These are phyloP conservation scores for Hypotaenidia okinawae DNA, from an alignment of 2,797 vertebrate species.

Conservation along the genomic window DNA sequence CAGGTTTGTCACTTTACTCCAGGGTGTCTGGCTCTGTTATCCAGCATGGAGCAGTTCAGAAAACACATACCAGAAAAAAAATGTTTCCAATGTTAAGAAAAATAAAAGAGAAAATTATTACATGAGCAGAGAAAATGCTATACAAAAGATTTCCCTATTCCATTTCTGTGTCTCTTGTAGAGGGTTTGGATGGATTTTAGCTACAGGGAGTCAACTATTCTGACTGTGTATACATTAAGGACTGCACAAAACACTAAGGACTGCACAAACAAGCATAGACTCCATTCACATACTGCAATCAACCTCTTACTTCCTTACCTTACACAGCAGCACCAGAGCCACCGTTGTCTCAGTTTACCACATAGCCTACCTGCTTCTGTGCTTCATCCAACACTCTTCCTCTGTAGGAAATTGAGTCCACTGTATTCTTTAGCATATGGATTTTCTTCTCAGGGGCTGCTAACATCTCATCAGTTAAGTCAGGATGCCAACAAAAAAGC, in stretches of 20 bases:
- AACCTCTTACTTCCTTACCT: not conserved
- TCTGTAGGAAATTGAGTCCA: not conserved
- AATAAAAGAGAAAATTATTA: not conserved
- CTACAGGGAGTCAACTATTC: not conserved
- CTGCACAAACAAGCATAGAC: not conserved
- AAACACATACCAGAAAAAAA: not conserved
- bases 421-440: not conserved
- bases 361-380: not conserved
- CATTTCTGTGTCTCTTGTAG: not conserved
- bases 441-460: not conserved
- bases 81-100: not conserved
- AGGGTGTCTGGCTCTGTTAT: not conserved
- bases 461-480: not conserved
- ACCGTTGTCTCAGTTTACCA: not conserved
- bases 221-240: not conserved
- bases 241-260: not conserved
- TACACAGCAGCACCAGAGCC: not conserved
- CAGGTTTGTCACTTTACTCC: not conserved
- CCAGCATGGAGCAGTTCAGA: not conserved
- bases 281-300: not conserved
- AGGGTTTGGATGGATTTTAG: constrained; percentile 4
- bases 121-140: not conserved
- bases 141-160: not conserved
- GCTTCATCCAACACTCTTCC: not conserved
- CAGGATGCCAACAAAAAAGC: not conserved